A percentile compares a stretch with the other conserved stretches of the same genome.
Evolutionary conservation across 2,797 vertebrate species (phyloP).

Genomic region (Falco naumanni): DNA sequence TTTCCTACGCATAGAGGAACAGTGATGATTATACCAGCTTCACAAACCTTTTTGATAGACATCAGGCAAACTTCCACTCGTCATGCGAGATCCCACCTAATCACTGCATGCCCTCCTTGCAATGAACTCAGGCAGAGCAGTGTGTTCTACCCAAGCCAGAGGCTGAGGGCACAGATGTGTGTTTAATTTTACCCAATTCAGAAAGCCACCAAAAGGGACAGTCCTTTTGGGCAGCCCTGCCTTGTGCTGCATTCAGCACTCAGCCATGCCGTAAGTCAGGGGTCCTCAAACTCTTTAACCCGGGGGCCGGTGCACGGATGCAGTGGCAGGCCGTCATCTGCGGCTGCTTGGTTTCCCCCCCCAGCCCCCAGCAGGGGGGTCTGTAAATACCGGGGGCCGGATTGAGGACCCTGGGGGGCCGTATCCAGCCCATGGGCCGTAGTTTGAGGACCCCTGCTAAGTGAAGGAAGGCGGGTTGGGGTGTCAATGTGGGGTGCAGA

Average conservation of each 20-base stretch:
- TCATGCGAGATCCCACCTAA: background rate
- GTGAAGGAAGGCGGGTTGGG: fast-evolving
- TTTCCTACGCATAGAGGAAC: background rate
- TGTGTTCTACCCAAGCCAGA: background rate
- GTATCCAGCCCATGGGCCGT: too few species aligned
- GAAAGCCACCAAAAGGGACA: background rate
- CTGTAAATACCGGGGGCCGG: too few species aligned
- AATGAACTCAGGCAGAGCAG: background rate
- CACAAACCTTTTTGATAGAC: background rate
- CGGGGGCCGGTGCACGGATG: too few species aligned
- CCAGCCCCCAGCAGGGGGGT: too few species aligned
- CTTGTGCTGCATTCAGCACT: background rate
- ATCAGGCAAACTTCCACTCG: background rate
- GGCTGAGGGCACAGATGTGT: background rate
- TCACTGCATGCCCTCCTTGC: background rate
- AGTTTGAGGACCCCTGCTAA: background rate
- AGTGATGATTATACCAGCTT: fast-evolving
- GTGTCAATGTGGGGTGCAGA: too few species aligned
- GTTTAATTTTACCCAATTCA: background rate
- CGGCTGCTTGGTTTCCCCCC: too few species aligned
- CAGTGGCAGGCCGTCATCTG: too few species aligned
- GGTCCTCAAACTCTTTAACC: too few species aligned
- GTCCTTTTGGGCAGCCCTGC: background rate
- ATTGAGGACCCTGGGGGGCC: too few species aligned
- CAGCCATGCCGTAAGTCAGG: background rate